Evolutionary conservation across 2,797 vertebrate species (phyloP).

Genomic region (Natrix natrix): DNA sequence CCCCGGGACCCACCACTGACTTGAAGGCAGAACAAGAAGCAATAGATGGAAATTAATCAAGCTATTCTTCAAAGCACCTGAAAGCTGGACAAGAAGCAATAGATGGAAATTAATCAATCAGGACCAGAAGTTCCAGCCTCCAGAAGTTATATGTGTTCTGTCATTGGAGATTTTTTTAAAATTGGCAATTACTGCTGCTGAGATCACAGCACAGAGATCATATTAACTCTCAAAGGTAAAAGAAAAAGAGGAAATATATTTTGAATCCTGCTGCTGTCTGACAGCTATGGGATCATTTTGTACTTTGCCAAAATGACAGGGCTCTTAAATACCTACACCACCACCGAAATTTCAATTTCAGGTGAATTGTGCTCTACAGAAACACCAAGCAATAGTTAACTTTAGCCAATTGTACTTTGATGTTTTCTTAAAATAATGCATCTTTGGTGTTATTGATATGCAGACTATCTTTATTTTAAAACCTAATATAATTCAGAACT

Average conservation of each 20-base stretch:
- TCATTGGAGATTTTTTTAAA: not conserved
- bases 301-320: not conserved
- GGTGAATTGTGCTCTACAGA: not conserved
- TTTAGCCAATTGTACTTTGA: not conserved
- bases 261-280: not conserved
- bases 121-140: no score
- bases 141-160: not conserved
- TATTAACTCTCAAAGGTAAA: not conserved
- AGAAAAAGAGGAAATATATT: not conserved
- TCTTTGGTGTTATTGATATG: not conserved
- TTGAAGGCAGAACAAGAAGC: no score
- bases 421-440: not conserved
- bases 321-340: not conserved
- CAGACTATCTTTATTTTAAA: not conserved
- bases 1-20: no score
- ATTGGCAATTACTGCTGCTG: not conserved
- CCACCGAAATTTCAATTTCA: not conserved
- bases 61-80: not conserved
- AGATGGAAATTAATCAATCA: not conserved
- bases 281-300: not conserved
- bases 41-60: not conserved
- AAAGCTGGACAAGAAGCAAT: not conserved
- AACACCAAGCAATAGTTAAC: not conserved
- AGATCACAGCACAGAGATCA: not conserved
- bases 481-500: not conserved